Evolutionary conservation across 2,888 invertebrate genomes (phyloP).

Genomic region (Drosophila testacea): DNA sequence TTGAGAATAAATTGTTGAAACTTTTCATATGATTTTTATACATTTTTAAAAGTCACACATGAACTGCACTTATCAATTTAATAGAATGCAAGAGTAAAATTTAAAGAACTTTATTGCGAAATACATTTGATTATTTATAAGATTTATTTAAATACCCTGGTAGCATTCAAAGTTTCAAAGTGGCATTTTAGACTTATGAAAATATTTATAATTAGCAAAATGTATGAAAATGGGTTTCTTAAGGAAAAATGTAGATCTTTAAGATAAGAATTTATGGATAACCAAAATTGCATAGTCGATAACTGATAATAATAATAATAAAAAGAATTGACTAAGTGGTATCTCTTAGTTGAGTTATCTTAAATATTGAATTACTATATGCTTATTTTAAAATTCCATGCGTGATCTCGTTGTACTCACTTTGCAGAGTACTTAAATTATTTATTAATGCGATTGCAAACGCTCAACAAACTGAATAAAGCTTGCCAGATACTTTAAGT

Average conservation of each 20-base stretch:
- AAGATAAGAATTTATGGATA: neutral
- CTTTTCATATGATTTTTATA: constrained; percentile 1
- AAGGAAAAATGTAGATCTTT: no score
- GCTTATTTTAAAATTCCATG: neutral
- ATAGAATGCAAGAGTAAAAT: constrained; percentile 5
- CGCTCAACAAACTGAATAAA: neutral
- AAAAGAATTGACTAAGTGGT: neutral
- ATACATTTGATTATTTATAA: constrained; percentile 12
- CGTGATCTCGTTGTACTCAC: neutral
- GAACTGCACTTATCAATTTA: constrained; percentile 3
- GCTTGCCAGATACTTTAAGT: neutral
- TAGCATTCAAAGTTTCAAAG: neutral
- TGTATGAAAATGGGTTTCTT: no score
- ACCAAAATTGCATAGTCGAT: neutral
- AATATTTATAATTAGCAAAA: neutral
- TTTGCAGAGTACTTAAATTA: neutral
- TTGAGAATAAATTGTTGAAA: neutral
- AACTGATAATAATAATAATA: neutral
- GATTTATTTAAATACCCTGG: constrained; percentile 11
- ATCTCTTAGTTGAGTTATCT: neutral
- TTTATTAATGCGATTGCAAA: constrained; percentile 1
- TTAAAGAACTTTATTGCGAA: constrained; percentile 16
- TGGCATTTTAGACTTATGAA: neutral
- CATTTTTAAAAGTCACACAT: constrained; percentile 3
- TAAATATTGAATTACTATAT: no score